A percentile compares a stretch with the other conserved stretches of the same genome.
These are phyloP conservation scores for Amphiprion clarkii DNA, from an alignment of 2,797 vertebrate genomes.

Conservation along the genomic window DNA sequence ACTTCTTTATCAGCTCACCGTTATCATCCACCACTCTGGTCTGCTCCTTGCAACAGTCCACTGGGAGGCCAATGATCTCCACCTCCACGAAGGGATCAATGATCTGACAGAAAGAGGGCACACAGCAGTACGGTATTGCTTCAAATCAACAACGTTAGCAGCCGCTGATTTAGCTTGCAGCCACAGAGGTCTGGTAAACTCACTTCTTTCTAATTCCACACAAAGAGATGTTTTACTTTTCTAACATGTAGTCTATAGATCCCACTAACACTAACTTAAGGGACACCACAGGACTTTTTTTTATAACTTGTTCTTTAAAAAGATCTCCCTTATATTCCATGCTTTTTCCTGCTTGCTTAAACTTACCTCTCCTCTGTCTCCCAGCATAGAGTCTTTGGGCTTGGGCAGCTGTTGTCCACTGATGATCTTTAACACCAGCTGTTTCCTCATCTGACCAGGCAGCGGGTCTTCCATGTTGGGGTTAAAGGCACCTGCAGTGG, in stretches of 20 bases:
- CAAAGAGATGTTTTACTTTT: too few species aligned
- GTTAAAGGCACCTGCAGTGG: constrained; percentile 89
- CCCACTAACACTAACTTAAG: too few species aligned
- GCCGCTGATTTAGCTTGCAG: too few species aligned
- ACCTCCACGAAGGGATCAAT: constrained; percentile 99
- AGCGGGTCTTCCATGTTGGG: constrained; percentile 92
- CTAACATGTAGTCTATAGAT: too few species aligned
- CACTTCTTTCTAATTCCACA: too few species aligned
- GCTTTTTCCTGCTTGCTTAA: too few species aligned
- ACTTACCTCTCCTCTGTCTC: constrained; percentile 95
- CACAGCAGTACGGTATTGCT: not conserved
- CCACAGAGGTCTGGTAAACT: too few species aligned
- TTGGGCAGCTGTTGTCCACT: constrained; percentile 99
- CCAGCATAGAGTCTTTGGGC: constrained; percentile 97
- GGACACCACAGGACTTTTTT: too few species aligned
- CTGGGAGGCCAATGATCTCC: constrained; percentile 94
- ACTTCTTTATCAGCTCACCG: constrained; percentile 82
- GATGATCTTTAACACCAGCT: constrained; percentile 94
- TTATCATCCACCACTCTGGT: constrained; percentile 98
- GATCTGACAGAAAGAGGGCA: constrained; percentile 86
- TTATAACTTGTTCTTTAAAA: too few species aligned
- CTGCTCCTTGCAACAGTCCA: constrained; percentile 96
- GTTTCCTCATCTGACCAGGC: constrained; percentile 93
- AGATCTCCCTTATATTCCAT: too few species aligned
- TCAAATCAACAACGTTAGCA: too few species aligned